Evolutionary conservation across 2,113 vertebrate species (phyloP), one percentile per base, ranked within the genome.

Genomic region (Nothoprocta perdicaria): DNA sequence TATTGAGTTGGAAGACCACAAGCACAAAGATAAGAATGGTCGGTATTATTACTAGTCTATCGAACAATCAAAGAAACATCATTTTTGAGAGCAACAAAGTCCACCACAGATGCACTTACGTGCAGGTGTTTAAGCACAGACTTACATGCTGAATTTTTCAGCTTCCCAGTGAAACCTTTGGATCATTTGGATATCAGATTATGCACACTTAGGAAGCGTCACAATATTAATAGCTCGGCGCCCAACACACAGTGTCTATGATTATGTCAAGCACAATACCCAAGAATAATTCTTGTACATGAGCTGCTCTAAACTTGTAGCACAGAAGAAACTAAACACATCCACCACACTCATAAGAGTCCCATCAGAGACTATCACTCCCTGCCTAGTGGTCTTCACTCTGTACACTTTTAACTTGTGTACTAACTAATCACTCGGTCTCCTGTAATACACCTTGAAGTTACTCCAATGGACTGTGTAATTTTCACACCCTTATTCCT

Each of bases 1-100:
- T 86, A 78, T 21, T 80, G 80, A 92, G 46, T 84, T 61, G 91
- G 14, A 86, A 86, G 43, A 9, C 88, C 77, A 89, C 22, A 72
- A 78, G 43, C 23, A 74, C 55, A 74, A 80, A 88, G 58, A 48
- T 55, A 80, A 93, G 84, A 65, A 57, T 35, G 24, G 29, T 84
- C 27, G 16, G 65, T 84, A 85, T 89, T 83, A 63, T 75, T 60
- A 89, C 69, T 4, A n/a, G 58, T 50, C 24, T 85, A 60, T 69
- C 61, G 40, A 69, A 75, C 17, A 84, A 84, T 86, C 4, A 83
- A 7, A 65, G 40, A 75, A 84, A 81, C 45, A 52, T 1, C 1
- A 10, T 41, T 71, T 63, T 10, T 5, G 6, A 7, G 35, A 38
- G 66, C n/a, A n/a, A n/a, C 66, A 43, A 46, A 45, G 33, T 68